phyloP scores from a whole-genome alignment of 1,140 invertebrate species.

The Tribolium madens region DNA sequence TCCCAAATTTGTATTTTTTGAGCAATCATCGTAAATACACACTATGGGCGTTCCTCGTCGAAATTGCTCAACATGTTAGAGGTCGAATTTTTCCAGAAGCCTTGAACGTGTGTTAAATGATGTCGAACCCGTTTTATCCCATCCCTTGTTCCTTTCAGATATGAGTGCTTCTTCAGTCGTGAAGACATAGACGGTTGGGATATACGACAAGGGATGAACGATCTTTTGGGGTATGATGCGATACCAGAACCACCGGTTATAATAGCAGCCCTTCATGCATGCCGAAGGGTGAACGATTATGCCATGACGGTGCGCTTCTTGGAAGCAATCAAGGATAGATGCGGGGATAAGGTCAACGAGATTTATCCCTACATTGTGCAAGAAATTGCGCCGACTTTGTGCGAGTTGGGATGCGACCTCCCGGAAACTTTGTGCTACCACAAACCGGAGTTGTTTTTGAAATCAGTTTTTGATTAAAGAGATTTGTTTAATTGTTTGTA shows the following conservation, averaged over 20 bases:
- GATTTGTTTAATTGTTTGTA: too few species aligned
- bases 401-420: slow-evolving; percentile 77
- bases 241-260: slow-evolving; percentile 80
- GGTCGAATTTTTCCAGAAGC: background rate
- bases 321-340: slow-evolving; percentile 76
- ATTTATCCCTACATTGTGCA: slow-evolving; percentile 75
- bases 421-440: slow-evolving; percentile 80
- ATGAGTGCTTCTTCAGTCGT: slow-evolving; percentile 68
- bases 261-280: slow-evolving; percentile 76
- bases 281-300: slow-evolving; percentile 78
- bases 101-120: background rate
- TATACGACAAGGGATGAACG: slow-evolving; percentile 72
- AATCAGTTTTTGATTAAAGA: slow-evolving; percentile 61
- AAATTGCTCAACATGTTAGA: background rate
- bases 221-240: slow-evolving; percentile 73
- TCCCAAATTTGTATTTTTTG: slow-evolving; percentile 4
- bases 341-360: slow-evolving; percentile 67
- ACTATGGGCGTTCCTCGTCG: background rate
- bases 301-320: slow-evolving; percentile 76
- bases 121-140: slow-evolving; percentile 17
- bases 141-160: slow-evolving; percentile 53
- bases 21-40: too few species aligned
- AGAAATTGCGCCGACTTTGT: slow-evolving; percentile 78
- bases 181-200: slow-evolving; percentile 80
- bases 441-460: slow-evolving; percentile 75